Base-by-base conservation (phyloP, 2,797 vertebrate species). In the Tenualosa ilisha region DNA sequence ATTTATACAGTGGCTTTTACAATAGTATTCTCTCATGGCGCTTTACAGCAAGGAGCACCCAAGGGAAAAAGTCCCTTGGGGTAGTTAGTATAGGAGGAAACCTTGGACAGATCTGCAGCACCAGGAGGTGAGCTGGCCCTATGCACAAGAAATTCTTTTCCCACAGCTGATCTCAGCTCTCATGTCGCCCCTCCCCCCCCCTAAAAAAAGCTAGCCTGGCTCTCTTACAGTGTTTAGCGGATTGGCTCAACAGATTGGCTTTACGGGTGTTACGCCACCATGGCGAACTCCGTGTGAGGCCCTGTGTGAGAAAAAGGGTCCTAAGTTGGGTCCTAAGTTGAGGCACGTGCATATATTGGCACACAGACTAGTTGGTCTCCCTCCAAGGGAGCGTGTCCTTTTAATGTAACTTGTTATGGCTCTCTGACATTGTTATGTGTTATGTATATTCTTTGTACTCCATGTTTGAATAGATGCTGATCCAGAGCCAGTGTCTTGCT, bases 201-300 rank as follows among this genome's bases (percentile, higher is more conserved):
- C 7, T 2, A 4, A 49, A 49, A 49, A 79, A 22, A 46, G 8
- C 68, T 79, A 43, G 37, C 72, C 40, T 1, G 22, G 6, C 37
- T 37, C 72, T 43, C 37, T 22, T 46, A 43, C n/a, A 75, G 68
- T 22, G 72, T 11, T 79, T 46, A 79, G 40, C 6, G 72, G 72
- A 79, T 46, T 46, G 72, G 37, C 12, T 79, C 37, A 79, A 20
- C 17, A 40, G 40, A 56, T 20, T 56, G 53, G 68, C 68, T 75
- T 43, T 75, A 75, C n/a, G 37, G 15, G 40, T 79, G 72, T 79
- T 79, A 79, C 72, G 46, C 46, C 72, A 79, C 72, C 72, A 79
- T 13, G 26, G 63, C 63, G 3, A 9, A 12, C 63, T 68, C 8
- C 7, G 1, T 37, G 63, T 68, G 63, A 68, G 63, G 63, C 63